Base-by-base conservation (phyloP, 2,797 vertebrate genomes). In the Megalops cyprinoides region DNA sequence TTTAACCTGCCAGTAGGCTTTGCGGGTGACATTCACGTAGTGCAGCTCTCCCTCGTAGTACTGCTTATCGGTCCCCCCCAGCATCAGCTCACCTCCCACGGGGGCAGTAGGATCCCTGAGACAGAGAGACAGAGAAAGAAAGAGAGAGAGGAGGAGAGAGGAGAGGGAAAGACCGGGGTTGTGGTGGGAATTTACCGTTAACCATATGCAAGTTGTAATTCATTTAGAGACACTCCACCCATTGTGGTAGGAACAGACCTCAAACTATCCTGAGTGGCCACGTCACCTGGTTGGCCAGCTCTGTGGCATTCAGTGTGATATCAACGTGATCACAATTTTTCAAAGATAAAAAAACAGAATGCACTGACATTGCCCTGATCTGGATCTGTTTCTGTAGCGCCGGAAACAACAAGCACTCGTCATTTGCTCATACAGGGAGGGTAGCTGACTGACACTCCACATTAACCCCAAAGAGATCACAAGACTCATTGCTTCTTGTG, bases 1-100 rank as follows among this genome's bases (percentile, higher is more conserved):
- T 74, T 91, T 53, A 83, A 97, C 90, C 93, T 98, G 97, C 97
- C 97, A 98, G 88, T 93, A 98, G 69, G 95, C 96, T 53, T 95
- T 96, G 60, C 94, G 83, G 0, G 95, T 96, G 79, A 98, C 94
- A 0, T 95, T 94, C 44, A 96, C 83, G 12, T 96, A 98, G 87
- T 94, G 95, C 78, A 98, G 89, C 1, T 96, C 93, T 44, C 96
- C 96, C 0, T 89, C 91, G 79, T 96, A 96, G 90, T 95, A 92
- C 79, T 94, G 82, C 0, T 94, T 90, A 77, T 98, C 94, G 0
- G 90, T 92, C 31, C 96, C 97, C 4, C 97, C 97, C 75, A 98
- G 91, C 14, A 94, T 87, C 83, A 97, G 87, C 89, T 97, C 96
- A 18, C 97, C 97, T 18, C 97, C 97, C 0, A 95, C 83, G 0